Evolutionary conservation across 2,888 invertebrate genomes (phyloP).

Genomic region (Mesopsocus fuscifrons): DNA sequence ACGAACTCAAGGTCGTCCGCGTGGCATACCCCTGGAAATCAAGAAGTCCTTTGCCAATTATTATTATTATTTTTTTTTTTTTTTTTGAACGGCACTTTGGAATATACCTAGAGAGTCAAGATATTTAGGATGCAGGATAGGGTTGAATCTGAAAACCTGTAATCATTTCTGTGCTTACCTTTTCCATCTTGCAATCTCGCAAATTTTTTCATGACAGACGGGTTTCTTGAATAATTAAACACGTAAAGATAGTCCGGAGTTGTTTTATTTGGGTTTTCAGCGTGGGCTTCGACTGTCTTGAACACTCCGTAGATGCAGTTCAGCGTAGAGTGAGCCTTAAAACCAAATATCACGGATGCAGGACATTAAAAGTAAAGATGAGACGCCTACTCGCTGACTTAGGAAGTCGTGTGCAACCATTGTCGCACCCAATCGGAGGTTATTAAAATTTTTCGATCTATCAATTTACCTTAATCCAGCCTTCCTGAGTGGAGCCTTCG

Average conservation of each 20-base stretch:
- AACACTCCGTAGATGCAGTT: background rate
- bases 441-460: background rate
- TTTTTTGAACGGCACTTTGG: too few relatives aligned
- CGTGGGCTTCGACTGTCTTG: background rate
- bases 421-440: too few relatives aligned
- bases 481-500: background rate
- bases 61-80: background rate
- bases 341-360: background rate
- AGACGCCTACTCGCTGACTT: too few relatives aligned
- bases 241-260: background rate
- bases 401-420: too few relatives aligned
- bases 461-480: background rate
- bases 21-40: slow-evolving; percentile 1
- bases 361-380: too few relatives aligned
- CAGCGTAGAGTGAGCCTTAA: background rate
- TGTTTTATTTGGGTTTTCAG: background rate
- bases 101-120: too few relatives aligned
- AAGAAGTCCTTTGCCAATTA: background rate
- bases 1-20: slow-evolving; percentile 5
- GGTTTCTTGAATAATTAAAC: background rate
- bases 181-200: background rate
- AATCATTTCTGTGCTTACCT: too few relatives aligned
- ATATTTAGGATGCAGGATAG: too few relatives aligned
- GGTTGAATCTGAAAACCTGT: too few relatives aligned
- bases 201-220: background rate